Percentiles rank a stretch among this genome's conserved stretches.
These are phyloP conservation scores for Zaprionus nigranus DNA, from an alignment of 1,140 invertebrate genomes.

Conservation along the genomic window DNA sequence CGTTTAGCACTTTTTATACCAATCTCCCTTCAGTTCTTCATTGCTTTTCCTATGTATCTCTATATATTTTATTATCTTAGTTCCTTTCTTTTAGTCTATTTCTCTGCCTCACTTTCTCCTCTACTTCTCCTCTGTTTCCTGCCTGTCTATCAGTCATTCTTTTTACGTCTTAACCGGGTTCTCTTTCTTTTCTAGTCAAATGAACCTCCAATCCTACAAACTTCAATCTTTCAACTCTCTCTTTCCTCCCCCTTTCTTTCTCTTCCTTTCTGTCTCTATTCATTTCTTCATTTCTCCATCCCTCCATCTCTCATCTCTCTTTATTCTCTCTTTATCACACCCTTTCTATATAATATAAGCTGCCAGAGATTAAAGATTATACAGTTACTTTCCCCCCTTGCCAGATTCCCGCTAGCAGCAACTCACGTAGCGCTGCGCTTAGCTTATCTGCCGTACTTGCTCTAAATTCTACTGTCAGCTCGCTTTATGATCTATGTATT, in stretches of 20 bases:
- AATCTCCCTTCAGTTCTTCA: too few species aligned
- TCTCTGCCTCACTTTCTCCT: too few species aligned
- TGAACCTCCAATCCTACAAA: too few species aligned
- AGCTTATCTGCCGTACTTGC: background rate
- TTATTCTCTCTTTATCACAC: background rate
- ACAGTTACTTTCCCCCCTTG: background rate
- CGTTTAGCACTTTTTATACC: too few species aligned
- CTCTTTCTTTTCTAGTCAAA: too few species aligned
- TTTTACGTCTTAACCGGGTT: background rate
- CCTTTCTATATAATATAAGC: background rate
- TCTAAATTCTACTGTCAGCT: conserved; percentile 7
- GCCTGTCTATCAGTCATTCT: background rate
- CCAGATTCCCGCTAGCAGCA: too few species aligned
- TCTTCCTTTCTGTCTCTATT: background rate
- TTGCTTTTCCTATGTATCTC: too few species aligned
- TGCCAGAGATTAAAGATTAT: background rate
- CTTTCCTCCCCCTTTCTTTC: background rate
- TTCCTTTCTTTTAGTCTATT: too few species aligned
- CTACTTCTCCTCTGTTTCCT: too few species aligned
- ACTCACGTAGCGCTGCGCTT: background rate
- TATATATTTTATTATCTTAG: too few species aligned
- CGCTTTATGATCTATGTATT: background rate
- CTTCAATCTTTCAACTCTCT: too few species aligned
- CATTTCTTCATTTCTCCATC: background rate
- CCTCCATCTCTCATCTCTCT: background rate